Conservation (phyloP, 2,888 invertebrate genomes). For the Caenorhabditis sp. region DNA sequence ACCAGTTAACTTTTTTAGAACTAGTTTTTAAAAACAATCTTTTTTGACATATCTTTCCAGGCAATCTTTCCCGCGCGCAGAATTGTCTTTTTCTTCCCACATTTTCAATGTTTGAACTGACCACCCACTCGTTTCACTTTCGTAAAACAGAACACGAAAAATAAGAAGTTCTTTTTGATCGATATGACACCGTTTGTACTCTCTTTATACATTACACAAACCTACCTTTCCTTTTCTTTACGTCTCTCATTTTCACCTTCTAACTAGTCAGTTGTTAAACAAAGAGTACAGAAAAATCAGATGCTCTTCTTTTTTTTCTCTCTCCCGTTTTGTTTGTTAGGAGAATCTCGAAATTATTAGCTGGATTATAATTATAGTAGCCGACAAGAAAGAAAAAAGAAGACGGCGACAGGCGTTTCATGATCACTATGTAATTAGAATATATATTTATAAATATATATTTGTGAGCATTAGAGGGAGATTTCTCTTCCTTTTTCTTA, state of each 20-base stretch:
- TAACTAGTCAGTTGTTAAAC: not conserved
- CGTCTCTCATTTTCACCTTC: not conserved
- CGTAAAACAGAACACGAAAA: not conserved
- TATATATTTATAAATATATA: not conserved
- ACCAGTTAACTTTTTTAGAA: too few relatives aligned
- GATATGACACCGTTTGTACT: slow-evolving; percentile 1
- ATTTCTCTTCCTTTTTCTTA: not conserved
- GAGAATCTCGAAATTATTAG: not conserved
- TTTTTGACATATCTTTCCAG: slow-evolving; percentile 12
- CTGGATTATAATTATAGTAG: not conserved
- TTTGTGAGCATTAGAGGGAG: not conserved
- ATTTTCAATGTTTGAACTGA: not conserved
- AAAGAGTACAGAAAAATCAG: slow-evolving; percentile 1
- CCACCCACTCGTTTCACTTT: not conserved
- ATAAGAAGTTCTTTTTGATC: not conserved
- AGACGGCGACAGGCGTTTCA: not conserved
- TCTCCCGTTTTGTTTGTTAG: not conserved
- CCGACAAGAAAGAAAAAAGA: not conserved
- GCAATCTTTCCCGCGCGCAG: slow-evolving; percentile 6
- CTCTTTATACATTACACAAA: not conserved
- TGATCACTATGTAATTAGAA: slow-evolving; percentile 1
- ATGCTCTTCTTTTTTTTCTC: not conserved
- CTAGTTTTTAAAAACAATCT: too few relatives aligned
- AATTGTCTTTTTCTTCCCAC: slow-evolving; percentile 24
- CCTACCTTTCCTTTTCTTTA: not conserved